These are phyloP conservation scores for Anthophora plumipes DNA, from an alignment of 2,888 invertebrate species.

Conservation along the genomic window DNA sequence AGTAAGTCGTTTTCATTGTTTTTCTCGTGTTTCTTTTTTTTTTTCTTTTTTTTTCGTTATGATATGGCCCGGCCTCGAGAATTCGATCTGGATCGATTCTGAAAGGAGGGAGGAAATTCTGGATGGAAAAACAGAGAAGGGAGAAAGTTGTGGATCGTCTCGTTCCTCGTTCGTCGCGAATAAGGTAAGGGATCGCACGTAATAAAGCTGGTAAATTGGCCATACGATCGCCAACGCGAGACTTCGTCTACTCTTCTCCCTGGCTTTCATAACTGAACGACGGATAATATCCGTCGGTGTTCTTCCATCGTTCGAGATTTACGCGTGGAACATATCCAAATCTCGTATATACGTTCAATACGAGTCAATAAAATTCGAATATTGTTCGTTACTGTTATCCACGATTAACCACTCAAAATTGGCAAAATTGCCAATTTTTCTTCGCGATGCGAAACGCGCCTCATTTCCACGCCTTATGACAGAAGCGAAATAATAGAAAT, in stretches of 20 bases:
- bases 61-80: constrained; percentile 52
- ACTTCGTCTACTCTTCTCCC: constrained; percentile 15
- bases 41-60: constrained; percentile 44
- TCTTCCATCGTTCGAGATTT: not conserved
- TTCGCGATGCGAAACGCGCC: not conserved
- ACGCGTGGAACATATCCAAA: not conserved
- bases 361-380: too few species aligned
- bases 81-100: constrained; percentile 58
- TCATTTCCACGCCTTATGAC: not conserved
- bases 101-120: constrained; percentile 8
- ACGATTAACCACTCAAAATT: not conserved
- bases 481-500: not conserved
- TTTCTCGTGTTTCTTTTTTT: too few species aligned
- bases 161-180: constrained; percentile 55
- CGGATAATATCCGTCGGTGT: not conserved
- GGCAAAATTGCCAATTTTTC: not conserved
- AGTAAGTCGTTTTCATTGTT: constrained; percentile 49
- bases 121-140: not conserved
- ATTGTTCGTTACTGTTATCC: not conserved
- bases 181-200: constrained; percentile 65
- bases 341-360: too few species aligned
- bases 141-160: constrained; percentile 34
- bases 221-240: constrained; percentile 71
- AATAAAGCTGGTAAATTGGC: constrained; percentile 77
- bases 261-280: constrained; percentile 29